phyloP scores from a whole-genome alignment of 2,113 vertebrate species.

The Chelonoidis abingdonii region DNA sequence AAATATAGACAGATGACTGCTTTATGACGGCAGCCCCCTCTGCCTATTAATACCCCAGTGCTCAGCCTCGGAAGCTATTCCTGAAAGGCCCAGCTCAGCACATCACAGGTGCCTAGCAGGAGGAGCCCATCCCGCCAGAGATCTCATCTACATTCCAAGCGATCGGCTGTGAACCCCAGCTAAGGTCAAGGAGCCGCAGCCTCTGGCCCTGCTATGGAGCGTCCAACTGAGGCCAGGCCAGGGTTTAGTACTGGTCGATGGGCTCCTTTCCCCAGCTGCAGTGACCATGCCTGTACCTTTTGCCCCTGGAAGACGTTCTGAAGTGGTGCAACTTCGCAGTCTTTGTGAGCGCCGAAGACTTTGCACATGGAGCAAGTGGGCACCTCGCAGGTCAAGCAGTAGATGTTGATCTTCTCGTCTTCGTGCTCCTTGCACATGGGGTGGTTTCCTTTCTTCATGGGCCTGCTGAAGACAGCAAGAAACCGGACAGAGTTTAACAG shows the following conservation, averaged over 20 bases:
- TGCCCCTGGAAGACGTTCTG: slow-evolving; percentile 88
- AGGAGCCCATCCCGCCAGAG: not conserved
- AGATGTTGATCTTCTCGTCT: slow-evolving; percentile 98
- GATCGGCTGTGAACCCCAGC: not conserved
- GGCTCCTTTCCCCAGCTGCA: not conserved
- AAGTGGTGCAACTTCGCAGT: slow-evolving; percentile 94
- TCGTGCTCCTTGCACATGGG: slow-evolving; percentile 95
- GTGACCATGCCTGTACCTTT: slow-evolving; percentile 70
- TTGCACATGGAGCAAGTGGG: slow-evolving; percentile 98
- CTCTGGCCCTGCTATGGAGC: not conserved
- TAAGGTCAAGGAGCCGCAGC: not conserved
- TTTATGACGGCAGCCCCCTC: slow-evolving; percentile 8
- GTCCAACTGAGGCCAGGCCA: not conserved
- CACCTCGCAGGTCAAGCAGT: slow-evolving; percentile 91
- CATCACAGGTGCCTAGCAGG: not conserved
- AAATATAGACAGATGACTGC: slow-evolving; percentile 76
- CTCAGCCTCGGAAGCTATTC: slow-evolving; percentile 42
- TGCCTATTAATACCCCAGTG: slow-evolving; percentile 56
- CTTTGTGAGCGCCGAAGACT: slow-evolving; percentile 94
- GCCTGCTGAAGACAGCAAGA: slow-evolving; percentile 69
- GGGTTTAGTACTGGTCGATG: not conserved
- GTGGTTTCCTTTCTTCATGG: slow-evolving; percentile 88
- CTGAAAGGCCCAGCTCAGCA: slow-evolving; percentile 65
- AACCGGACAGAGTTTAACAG: accelerated
- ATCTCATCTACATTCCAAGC: not conserved